Evolutionary conservation across 2,888 invertebrate genomes (phyloP).

Genomic region (Deilephila porcellus): DNA sequence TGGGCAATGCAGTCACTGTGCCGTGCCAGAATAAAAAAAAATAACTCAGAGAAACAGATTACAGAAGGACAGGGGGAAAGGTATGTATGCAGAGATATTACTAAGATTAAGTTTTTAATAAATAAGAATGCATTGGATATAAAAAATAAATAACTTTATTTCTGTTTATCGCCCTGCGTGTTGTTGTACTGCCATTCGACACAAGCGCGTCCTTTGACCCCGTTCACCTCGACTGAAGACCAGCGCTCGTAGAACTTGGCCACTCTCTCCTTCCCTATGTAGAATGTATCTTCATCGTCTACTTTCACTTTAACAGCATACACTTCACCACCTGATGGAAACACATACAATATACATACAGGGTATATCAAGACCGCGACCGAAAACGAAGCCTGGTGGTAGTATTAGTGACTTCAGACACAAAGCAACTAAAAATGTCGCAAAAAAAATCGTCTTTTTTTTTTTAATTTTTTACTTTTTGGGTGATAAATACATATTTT

Average conservation of each 20-base stretch:
- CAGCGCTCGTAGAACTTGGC: constrained; percentile 85
- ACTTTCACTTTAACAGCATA: constrained; percentile 83
- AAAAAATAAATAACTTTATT: constrained; percentile 12
- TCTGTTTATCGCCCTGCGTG: constrained; percentile 38
- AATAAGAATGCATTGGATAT: neutral
- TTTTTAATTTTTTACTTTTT: too few relatives aligned
- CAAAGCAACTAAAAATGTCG: too few relatives aligned
- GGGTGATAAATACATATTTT: too few relatives aligned
- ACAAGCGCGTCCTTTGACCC: constrained; percentile 86
- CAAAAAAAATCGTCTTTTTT: too few relatives aligned
- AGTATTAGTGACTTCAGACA: too few relatives aligned
- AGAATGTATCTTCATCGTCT: constrained; percentile 81
- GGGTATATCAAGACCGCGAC: too few relatives aligned
- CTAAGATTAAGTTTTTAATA: neutral
- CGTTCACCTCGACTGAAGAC: constrained; percentile 85
- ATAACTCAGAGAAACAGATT: too few relatives aligned
- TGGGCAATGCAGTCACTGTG: too few relatives aligned
- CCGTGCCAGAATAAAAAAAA: too few relatives aligned
- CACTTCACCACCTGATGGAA: constrained; percentile 72
- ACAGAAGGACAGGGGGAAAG: too few relatives aligned
- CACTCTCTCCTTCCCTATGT: constrained; percentile 85
- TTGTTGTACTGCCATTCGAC: constrained; percentile 88
- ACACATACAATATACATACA: neutral
- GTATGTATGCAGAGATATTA: neutral
- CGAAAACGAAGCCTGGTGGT: too few relatives aligned